These are phyloP conservation scores for Cerastis rubricosa DNA, from an alignment of 2,888 invertebrate genomes.

Conservation along the genomic window DNA sequence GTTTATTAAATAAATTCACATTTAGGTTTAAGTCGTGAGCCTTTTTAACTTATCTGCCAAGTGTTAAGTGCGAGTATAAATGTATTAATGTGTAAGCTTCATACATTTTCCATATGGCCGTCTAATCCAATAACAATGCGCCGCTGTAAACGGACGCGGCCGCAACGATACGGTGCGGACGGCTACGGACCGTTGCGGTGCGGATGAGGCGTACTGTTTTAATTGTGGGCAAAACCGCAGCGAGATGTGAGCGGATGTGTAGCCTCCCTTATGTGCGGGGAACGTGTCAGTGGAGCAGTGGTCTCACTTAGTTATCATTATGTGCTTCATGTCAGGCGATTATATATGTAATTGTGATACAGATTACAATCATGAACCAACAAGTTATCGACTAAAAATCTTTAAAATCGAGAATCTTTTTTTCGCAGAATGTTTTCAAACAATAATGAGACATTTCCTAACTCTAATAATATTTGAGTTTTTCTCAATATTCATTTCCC, in stretches of 20 bases:
- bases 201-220: slow-evolving; percentile 37
- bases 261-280: neutral
- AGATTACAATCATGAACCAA: too few relatives aligned
- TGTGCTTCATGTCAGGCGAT: neutral
- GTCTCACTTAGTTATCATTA: neutral
- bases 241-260: slow-evolving; percentile 17
- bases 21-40: neutral
- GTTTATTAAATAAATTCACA: neutral
- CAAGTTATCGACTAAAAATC: too few relatives aligned
- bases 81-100: slow-evolving; percentile 30
- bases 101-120: slow-evolving; percentile 40
- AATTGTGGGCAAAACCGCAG: slow-evolving; percentile 47
- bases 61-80: neutral
- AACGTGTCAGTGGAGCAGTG: slow-evolving; percentile 5
- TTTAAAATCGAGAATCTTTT: too few relatives aligned
- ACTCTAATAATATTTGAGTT: too few relatives aligned
- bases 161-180: slow-evolving; percentile 14
- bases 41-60: neutral
- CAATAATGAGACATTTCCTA: too few relatives aligned
- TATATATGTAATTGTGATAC: too few relatives aligned
- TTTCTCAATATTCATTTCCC: too few relatives aligned
- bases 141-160: slow-evolving; percentile 15
- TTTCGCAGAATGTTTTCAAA: too few relatives aligned
- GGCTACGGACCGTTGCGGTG: slow-evolving; percentile 4
- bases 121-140: slow-evolving; percentile 54